Percentiles rank a stretch among this genome's conserved stretches.
phyloP scores from a whole-genome alignment of 1,140 invertebrate species.

The Cecropterus lyciades region DNA sequence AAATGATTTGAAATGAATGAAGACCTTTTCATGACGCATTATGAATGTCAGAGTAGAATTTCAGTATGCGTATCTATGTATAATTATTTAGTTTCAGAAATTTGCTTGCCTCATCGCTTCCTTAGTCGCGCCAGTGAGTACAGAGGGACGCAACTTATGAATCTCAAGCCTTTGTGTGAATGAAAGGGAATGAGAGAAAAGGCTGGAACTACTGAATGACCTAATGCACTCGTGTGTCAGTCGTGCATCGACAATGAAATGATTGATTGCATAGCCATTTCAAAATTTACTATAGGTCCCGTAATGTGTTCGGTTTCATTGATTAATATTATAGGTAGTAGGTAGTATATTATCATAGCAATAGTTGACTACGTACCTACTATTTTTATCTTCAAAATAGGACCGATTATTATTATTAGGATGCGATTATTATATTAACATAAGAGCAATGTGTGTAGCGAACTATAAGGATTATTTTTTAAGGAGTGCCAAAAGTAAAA shows the following conservation, averaged over 20 bases:
- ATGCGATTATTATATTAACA: no score
- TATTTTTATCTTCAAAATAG: no score
- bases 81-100: constrained; percentile 18
- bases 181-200: constrained; percentile 39
- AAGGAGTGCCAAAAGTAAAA: no score
- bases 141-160: constrained; percentile 11
- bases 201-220: constrained; percentile 47
- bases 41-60: constrained; percentile 5
- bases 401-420: no score
- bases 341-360: no score
- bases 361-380: no score
- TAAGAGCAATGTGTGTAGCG: no score
- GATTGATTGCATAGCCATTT: constrained; percentile 12
- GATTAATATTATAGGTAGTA: neutral
- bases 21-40: constrained; percentile 3
- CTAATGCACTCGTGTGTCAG: constrained; percentile 56
- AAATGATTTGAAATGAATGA: neutral
- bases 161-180: constrained; percentile 38
- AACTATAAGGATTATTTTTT: no score
- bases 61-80: neutral
- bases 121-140: constrained; percentile 1
- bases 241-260: constrained; percentile 29
- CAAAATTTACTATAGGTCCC: neutral
- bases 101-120: constrained; percentile 21
- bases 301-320: constrained; percentile 5